phyloP scores from a whole-genome alignment of 1,140 invertebrate species.

The Caenorhabditis inopinata region DNA sequence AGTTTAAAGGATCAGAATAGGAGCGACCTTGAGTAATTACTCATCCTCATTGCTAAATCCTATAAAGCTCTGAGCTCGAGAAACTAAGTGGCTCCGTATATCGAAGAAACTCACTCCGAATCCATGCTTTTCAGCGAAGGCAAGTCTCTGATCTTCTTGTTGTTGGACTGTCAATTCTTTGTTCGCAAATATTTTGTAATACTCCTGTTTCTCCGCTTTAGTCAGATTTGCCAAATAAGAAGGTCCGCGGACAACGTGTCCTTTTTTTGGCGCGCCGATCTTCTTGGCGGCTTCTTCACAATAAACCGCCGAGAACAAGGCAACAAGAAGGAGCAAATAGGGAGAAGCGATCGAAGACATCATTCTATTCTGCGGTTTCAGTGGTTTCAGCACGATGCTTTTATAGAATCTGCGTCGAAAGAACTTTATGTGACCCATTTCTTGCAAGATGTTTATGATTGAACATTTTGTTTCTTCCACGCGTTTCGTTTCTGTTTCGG shows the following conservation, averaged over 20 bases:
- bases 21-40: too few species aligned
- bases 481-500: too few species aligned
- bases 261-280: background rate
- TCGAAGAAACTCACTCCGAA: background rate
- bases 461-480: too few species aligned
- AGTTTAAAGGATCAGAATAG: too few species aligned
- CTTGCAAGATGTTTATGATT: background rate
- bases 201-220: background rate
- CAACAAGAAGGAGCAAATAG: background rate
- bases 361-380: background rate
- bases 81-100: too few species aligned
- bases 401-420: conserved; percentile 9
- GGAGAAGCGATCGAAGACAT: background rate
- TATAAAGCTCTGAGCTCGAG: too few species aligned
- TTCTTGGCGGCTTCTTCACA: background rate
- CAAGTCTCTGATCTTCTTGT: conserved; percentile 16
- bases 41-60: too few species aligned
- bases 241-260: background rate
- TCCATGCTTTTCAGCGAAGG: conserved; percentile 10
- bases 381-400: background rate
- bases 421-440: conserved; percentile 4
- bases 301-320: background rate
- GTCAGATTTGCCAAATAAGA: conserved; percentile 9
- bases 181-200: background rate
- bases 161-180: background rate